Conservation (phyloP, 1,140 invertebrate species). For the Danaus plexippus region DNA sequence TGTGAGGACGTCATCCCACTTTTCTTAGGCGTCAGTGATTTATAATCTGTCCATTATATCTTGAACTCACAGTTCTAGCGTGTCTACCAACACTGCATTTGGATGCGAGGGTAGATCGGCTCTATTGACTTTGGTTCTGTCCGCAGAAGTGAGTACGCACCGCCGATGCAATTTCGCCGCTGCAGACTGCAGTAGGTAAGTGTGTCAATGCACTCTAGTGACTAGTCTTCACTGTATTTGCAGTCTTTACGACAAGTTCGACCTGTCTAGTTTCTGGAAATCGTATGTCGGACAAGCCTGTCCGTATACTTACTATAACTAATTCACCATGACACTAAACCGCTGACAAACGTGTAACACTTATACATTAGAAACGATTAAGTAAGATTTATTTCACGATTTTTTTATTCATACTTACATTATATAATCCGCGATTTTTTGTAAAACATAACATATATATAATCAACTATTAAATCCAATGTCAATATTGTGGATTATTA, state of each 20-base stretch:
- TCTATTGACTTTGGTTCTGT: constrained; percentile 40
- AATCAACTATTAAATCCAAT: too few relatives aligned
- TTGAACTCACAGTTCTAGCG: constrained; percentile 28
- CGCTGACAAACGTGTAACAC: too few relatives aligned
- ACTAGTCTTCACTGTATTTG: constrained; percentile 40
- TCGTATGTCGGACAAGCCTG: constrained; percentile 20
- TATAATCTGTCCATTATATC: constrained; percentile 38
- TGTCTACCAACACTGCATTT: constrained; percentile 14
- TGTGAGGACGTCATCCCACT: constrained; percentile 66
- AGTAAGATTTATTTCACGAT: too few relatives aligned
- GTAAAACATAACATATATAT: too few relatives aligned
- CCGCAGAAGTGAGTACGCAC: constrained; percentile 41
- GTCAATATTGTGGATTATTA: too few relatives aligned
- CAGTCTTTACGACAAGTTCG: constrained; percentile 59
- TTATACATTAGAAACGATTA: too few relatives aligned
- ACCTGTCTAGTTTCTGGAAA: constrained; percentile 41
- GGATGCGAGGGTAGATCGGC: constrained; percentile 21
- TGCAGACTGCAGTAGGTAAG: constrained; percentile 64
- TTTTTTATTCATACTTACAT: too few relatives aligned
- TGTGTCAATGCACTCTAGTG: constrained; percentile 65
- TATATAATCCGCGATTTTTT: too few relatives aligned
- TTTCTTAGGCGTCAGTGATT: constrained; percentile 62
- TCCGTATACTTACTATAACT: not conserved
- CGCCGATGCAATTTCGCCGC: constrained; percentile 55
- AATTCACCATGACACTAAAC: too few relatives aligned